Conservation (phyloP, 1,140 invertebrate genomes). For the Heliconius hermathena region DNA sequence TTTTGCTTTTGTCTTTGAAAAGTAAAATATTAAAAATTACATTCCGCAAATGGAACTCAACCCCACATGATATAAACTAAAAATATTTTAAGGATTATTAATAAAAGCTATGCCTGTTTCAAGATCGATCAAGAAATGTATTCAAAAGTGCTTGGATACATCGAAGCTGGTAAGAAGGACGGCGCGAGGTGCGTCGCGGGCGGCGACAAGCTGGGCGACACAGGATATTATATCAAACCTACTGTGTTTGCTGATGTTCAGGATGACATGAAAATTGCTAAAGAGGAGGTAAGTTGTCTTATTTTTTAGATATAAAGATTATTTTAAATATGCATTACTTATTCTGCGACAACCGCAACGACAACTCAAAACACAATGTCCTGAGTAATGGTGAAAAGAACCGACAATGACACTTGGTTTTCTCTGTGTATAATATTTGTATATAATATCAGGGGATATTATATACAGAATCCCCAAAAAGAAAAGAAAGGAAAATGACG, state of each 20-base stretch:
- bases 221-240: conserved; percentile 96
- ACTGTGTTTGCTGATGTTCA: conserved; percentile 95
- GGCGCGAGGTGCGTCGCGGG: conserved; percentile 94
- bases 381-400: no score
- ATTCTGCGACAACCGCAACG: no score
- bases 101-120: conserved; percentile 22
- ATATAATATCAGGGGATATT: no score
- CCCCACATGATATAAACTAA: background rate
- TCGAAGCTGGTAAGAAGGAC: conserved; percentile 86
- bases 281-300: conserved; percentile 84
- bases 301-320: background rate
- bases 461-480: no score
- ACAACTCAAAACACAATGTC: no score
- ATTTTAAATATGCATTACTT: no score
- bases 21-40: no score
- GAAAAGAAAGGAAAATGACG: no score
- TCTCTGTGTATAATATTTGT: no score
- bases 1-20: no score
- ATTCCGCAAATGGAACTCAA: no score
- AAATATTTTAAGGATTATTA: background rate
- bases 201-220: conserved; percentile 88
- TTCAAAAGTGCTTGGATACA: conserved; percentile 85
- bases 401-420: no score
- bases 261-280: conserved; percentile 91
- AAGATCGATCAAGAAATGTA: conserved; percentile 87